Evolutionary conservation across 2,797 vertebrate species (phyloP).

Genomic region (Peromyscus attwateri): DNA sequence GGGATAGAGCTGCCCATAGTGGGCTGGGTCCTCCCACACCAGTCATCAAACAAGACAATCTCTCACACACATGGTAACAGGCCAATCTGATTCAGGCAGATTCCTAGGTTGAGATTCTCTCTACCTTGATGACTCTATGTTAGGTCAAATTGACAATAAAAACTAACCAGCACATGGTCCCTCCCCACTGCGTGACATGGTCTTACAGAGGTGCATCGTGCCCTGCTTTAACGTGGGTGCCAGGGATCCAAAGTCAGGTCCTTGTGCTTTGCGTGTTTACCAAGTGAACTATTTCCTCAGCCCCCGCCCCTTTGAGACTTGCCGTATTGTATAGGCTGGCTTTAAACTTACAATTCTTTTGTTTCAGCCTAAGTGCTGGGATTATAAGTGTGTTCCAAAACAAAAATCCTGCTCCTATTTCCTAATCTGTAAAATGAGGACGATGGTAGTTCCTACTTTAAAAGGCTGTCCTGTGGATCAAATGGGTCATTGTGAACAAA

Average conservation of each 20-base stretch:
- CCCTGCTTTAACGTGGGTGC: neutral
- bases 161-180: neutral
- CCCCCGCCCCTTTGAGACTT: no score
- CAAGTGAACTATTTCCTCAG: neutral
- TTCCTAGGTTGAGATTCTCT: neutral
- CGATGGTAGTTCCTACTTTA: neutral
- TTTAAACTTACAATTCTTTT: neutral
- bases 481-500: neutral
- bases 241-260: neutral
- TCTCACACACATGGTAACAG: neutral
- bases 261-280: neutral
- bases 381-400: neutral
- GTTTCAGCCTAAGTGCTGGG: neutral
- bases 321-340: neutral
- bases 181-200: neutral
- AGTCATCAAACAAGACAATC: neutral
- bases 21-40: neutral
- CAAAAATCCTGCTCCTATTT: neutral
- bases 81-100: no score
- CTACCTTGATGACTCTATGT: neutral
- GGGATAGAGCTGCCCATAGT: neutral
- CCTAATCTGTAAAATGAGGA: no score
- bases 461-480: neutral
- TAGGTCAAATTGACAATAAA: neutral
- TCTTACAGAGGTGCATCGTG: neutral